phyloP scores from a whole-genome alignment of 1,140 invertebrate genomes.

The Orussus abietinus region DNA sequence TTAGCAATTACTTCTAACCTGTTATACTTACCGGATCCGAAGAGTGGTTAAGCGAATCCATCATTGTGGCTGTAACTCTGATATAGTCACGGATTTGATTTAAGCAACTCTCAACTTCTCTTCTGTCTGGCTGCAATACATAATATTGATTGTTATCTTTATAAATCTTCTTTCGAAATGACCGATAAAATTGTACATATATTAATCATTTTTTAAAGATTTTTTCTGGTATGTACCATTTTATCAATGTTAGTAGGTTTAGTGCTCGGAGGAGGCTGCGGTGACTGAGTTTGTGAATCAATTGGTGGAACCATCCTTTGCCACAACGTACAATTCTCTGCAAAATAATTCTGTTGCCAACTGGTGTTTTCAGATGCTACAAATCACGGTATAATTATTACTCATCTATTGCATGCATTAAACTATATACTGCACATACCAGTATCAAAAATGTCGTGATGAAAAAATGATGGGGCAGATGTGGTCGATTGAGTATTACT shows the following conservation, averaged over 20 bases:
- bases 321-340: constrained; percentile 28
- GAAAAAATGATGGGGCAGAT: constrained; percentile 21
- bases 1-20: constrained; percentile 4
- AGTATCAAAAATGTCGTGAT: constrained; percentile 34
- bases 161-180: background rate
- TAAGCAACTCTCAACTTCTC: constrained; percentile 56
- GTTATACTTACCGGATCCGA: constrained; percentile 56
- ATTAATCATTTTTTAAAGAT: constrained; percentile 7
- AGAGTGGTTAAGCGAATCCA: constrained; percentile 60
- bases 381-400: no score
- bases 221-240: constrained; percentile 34
- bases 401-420: no score
- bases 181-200: constrained; percentile 3
- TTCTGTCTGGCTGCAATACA: constrained; percentile 50
- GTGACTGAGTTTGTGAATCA: constrained; percentile 33
- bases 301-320: constrained; percentile 36
- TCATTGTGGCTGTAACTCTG: constrained; percentile 58
- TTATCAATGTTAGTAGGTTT: constrained; percentile 41
- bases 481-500: constrained; percentile 36
- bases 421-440: no score
- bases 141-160: constrained; percentile 3
- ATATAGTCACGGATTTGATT: constrained; percentile 64
- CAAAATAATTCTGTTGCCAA: constrained; percentile 28
- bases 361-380: constrained; percentile 21
- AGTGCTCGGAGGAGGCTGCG: constrained; percentile 20